Base-by-base conservation (phyloP, 2,797 vertebrate genomes). In the Menidia menidia region DNA sequence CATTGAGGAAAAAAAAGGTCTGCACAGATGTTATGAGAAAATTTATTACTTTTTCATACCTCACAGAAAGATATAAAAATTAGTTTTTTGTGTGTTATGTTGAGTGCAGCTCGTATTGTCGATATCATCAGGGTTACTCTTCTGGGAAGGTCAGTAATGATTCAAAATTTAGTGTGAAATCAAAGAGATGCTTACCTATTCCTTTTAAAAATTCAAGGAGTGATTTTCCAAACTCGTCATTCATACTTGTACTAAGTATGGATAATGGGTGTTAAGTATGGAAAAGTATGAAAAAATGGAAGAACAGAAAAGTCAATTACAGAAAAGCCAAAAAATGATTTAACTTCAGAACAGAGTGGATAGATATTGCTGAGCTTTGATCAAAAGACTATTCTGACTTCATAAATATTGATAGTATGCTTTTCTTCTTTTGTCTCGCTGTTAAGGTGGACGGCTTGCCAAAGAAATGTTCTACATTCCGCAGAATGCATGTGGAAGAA, bases 381-480 rank as follows among this genome's bases (percentile, higher is more conserved):
- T 82, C 71, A 78, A 45, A 66, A 57, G 39, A 68, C 59, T 64
- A 74, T 75, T 10, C 55, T 48, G 30, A 71, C 53, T 72, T 43
- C 50, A 54, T 83, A 67, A 86, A 89, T 86, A 85, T 84, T 83
- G 54, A 89, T 75, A 4, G 52, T n/a, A 61, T 72, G 56, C 54
- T 45, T 62, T 60, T 65, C 61, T 77, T 18, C 18, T 61, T 71
- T 88, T 92, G 7, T 92, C 78, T 88, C 87, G 16, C 31, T 47
- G 75, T 88, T 89, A 92, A 99, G 98, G 96, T 84, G 97, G 96
- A 84, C 93, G 95, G 32, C 93, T 95, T 71, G 94, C 96, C 93
- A 95, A 94, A 94, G 97, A 98, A 91, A 96, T 92, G 90, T 99
- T 99, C 94, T 96, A 97, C 95, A 95, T 99, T 89, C 96, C 96